A percentile compares a stretch with the other conserved stretches of the same genome.
Evolutionary conservation across 2,113 vertebrate genomes (phyloP).

Genomic region (Todiramphus saurophagus): DNA sequence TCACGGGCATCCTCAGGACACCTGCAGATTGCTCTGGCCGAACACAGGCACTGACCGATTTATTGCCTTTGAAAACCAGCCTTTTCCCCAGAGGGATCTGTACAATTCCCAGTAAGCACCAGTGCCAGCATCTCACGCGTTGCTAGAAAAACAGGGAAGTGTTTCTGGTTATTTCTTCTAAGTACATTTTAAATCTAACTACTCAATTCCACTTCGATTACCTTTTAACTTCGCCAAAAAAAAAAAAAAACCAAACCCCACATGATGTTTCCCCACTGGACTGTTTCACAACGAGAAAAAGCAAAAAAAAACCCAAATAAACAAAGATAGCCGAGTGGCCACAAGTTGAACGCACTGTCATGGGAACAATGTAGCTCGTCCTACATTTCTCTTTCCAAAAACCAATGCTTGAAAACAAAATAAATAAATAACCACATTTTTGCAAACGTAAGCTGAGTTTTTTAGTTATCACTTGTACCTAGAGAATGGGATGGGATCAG

Average conservation of each 20-base stretch:
- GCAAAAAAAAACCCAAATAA: neutral
- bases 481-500: neutral
- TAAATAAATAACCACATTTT: neutral
- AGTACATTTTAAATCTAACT: neutral
- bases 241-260: neutral
- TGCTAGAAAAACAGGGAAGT: too few relatives aligned
- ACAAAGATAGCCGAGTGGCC: neutral
- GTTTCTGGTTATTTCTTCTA: too few relatives aligned
- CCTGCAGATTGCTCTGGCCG: neutral
- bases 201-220: neutral
- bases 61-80: neutral
- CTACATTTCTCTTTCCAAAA: neutral
- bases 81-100: neutral
- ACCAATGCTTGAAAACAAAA: neutral
- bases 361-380: neutral
- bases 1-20: neutral
- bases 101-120: neutral
- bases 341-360: neutral
- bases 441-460: neutral
- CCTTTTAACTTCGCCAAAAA: neutral
- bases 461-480: neutral
- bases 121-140: neutral
- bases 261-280: neutral
- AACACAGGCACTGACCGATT: neutral
- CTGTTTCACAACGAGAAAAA: neutral